Evolutionary conservation across 2,888 invertebrate species (phyloP), one percentile per base, ranked within the genome.

Genomic region (Diogma glabrata): DNA sequence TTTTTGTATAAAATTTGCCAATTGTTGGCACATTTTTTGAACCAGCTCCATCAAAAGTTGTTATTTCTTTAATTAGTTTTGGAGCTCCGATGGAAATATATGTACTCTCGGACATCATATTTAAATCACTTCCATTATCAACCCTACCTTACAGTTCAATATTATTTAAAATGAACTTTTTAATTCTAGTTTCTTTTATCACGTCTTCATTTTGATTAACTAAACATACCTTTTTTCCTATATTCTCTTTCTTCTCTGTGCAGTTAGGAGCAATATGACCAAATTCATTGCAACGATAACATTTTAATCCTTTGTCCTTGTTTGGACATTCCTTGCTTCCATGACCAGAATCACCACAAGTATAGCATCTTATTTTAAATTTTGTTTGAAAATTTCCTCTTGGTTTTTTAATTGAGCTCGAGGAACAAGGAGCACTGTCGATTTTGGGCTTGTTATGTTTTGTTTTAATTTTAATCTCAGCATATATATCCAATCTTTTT

Each of bases 201-300:
- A n/a, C n/a, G n/a, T n/a, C n/a, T n/a, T n/a, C n/a, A n/a, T n/a
- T n/a, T n/a, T n/a, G n/a, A n/a, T n/a, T n/a, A n/a, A n/a, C n/a
- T n/a, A n/a, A n/a, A n/a, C n/a, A n/a, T n/a, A n/a, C n/a, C n/a
- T n/a, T n/a, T n/a, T n/a, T n/a, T n/a, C n/a, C n/a, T n/a, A n/a
- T n/a, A n/a, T n/a, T n/a, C n/a, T n/a, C n/a, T 36, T 36, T 16
- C 2, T n/a, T 14, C 14, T 16, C 22, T 17, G 8, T 19, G n/a
- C 33, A 48, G 4, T 48, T 30, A 22, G 28, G 28, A 6, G 33
- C 48, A 30, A 48, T 48, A 22, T 48, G 48, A 9, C 48, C 48
- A 20, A 19, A 33, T 20, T 22, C n/a, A n/a, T 22, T 24, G 24
- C 49, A 49, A n/a, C 26, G 14, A 14, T 17, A 49, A 23, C 23